Evolutionary conservation across 2,888 invertebrate genomes (phyloP).

Genomic region (Creontiades dilutus): DNA sequence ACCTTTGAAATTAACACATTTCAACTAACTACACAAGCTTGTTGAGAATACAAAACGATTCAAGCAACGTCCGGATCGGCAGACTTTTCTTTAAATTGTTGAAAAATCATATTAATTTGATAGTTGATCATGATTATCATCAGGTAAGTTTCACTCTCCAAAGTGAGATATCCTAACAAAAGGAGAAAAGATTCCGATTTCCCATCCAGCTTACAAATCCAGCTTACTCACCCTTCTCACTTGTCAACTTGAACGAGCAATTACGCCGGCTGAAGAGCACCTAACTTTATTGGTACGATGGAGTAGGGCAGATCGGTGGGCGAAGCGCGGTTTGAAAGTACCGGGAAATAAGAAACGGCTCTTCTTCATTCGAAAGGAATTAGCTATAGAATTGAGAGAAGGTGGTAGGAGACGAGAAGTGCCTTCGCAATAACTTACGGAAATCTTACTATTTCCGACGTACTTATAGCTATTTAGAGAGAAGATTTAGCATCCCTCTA

Average conservation of each 20-base stretch:
- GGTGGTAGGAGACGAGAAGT: constrained; percentile 29
- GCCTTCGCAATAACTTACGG: constrained; percentile 62
- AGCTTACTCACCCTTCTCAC: neutral
- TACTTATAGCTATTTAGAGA: constrained; percentile 57
- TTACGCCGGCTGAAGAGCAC: constrained; percentile 28
- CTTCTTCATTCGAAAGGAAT: constrained; percentile 60
- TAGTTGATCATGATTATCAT: too few relatives aligned
- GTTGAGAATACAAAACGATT: too few relatives aligned
- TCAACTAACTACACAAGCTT: too few relatives aligned
- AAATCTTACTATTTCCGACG: constrained; percentile 57
- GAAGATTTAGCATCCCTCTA: constrained; percentile 21
- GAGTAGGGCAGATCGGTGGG: neutral
- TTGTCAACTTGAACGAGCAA: constrained; percentile 20
- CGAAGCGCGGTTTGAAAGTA: neutral
- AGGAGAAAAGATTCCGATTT: neutral
- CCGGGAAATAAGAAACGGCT: constrained; percentile 52
- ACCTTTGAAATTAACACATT: too few relatives aligned
- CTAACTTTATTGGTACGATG: constrained; percentile 44
- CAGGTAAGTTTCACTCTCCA: too few relatives aligned
- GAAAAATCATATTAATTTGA: too few relatives aligned
- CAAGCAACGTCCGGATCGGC: too few relatives aligned
- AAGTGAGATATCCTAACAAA: too few relatives aligned
- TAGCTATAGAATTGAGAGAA: constrained; percentile 43
- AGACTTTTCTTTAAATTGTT: too few relatives aligned
- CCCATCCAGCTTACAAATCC: neutral